Conservation (phyloP, 2,888 invertebrate genomes). For the Teinopalpus imperialis region DNA sequence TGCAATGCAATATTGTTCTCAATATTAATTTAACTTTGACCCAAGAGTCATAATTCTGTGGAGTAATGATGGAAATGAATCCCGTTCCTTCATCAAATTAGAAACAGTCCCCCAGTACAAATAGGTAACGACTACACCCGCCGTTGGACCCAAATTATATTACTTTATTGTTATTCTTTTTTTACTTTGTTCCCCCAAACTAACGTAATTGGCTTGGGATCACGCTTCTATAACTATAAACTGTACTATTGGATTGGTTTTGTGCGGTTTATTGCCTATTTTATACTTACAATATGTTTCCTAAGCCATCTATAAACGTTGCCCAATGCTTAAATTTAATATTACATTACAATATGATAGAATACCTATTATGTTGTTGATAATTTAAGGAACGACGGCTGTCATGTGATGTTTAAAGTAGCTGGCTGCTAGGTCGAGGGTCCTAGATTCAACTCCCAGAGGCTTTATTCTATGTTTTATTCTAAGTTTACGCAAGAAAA, state of each 20-base stretch:
- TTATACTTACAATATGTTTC: slow-evolving; percentile 27
- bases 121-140: slow-evolving; percentile 66
- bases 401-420: too few relatives aligned
- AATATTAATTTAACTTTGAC: slow-evolving; percentile 44
- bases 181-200: slow-evolving; percentile 73
- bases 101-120: slow-evolving; percentile 62
- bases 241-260: slow-evolving; percentile 69
- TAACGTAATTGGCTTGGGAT: slow-evolving; percentile 78
- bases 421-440: too few relatives aligned
- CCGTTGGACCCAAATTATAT: slow-evolving; percentile 73
- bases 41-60: slow-evolving; percentile 47
- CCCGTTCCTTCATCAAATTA: slow-evolving; percentile 71
- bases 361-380: too few relatives aligned
- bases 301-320: slow-evolving; percentile 24
- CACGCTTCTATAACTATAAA: slow-evolving; percentile 77
- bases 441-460: too few relatives aligned
- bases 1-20: slow-evolving; percentile 14
- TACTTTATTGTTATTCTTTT: slow-evolving; percentile 77
- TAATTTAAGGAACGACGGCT: too few relatives aligned
- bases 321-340: slow-evolving; percentile 2
- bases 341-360: too few relatives aligned
- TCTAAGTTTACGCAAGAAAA: too few relatives aligned
- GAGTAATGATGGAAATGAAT: slow-evolving; percentile 55
- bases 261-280: slow-evolving; percentile 44
- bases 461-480: too few relatives aligned